Conservation (phyloP, 2,888 invertebrate species). For the Dyspetes luteomarginatus region DNA sequence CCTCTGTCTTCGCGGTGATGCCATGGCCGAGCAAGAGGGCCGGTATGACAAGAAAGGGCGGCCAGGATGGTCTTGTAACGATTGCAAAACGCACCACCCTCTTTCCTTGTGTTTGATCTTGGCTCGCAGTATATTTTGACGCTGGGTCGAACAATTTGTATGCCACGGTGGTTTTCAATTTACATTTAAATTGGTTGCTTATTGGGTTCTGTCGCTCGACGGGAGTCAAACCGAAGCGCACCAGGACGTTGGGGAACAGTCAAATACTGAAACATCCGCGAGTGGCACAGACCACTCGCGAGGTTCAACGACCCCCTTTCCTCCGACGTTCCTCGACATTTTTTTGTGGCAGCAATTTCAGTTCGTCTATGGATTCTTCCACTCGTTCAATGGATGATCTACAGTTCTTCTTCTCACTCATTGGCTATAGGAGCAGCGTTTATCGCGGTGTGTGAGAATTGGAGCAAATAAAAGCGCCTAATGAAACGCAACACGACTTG, state of each 20-base stretch:
- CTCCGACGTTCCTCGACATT: constrained; percentile 52
- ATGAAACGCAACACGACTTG: constrained; percentile 36
- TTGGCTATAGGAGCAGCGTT: constrained; percentile 68
- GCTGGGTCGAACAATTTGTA: constrained; percentile 83
- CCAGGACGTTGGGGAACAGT: constrained; percentile 78
- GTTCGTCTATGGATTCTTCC: constrained; percentile 18
- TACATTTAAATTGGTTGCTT: constrained; percentile 84
- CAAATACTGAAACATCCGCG: constrained; percentile 80
- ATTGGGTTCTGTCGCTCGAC: constrained; percentile 82
- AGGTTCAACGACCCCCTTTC: constrained; percentile 79
- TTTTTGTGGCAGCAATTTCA: constrained; percentile 61
- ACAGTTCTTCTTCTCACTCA: constrained; percentile 59
- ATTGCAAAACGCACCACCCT: constrained; percentile 73
- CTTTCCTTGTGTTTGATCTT: constrained; percentile 83
- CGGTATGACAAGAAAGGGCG: constrained; percentile 32
- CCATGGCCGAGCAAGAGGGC: constrained; percentile 41
- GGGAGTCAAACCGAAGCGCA: constrained; percentile 78
- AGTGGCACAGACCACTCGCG: constrained; percentile 71
- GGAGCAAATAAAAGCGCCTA: constrained; percentile 26
- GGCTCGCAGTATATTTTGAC: constrained; percentile 83
- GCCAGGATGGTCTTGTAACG: constrained; percentile 43
- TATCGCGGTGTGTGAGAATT: constrained; percentile 52
- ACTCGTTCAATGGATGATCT: constrained; percentile 48
- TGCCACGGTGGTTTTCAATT: constrained; percentile 83
- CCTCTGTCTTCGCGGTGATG: constrained; percentile 24